These are phyloP conservation scores for Ariolimax columbianus DNA, from an alignment of 2,888 invertebrate species.

Conservation along the genomic window DNA sequence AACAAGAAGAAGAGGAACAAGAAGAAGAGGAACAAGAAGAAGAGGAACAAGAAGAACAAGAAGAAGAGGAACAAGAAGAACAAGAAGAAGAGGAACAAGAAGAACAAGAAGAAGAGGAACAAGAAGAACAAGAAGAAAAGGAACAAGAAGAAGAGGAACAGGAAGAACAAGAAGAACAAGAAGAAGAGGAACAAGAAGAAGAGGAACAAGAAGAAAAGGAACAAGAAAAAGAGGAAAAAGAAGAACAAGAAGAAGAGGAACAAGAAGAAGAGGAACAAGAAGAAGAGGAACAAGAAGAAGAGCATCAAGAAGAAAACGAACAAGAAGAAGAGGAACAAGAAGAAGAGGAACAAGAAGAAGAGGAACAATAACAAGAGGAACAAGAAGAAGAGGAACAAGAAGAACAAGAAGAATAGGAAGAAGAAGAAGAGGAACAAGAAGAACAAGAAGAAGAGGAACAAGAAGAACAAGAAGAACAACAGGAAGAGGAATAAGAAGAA, in stretches of 20 bases:
- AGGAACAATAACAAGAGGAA: no score
- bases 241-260: not conserved
- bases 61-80: not conserved
- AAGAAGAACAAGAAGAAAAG: not conserved
- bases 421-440: not conserved
- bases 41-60: not conserved
- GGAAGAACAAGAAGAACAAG: not conserved
- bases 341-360: not conserved
- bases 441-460: not conserved
- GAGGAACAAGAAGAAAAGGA: not conserved
- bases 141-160: not conserved
- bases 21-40: no score
- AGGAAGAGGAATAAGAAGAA: no score
- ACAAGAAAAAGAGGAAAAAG: not conserved
- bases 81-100: conserved; percentile 16
- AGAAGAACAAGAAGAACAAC: conserved; percentile 9
- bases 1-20: not conserved
- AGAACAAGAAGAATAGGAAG: no score
- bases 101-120: conserved; percentile 6
- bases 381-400: no score
- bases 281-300: not conserved
- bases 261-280: not conserved
- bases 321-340: conserved; percentile 8
- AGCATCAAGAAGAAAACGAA: no score
- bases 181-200: conserved; percentile 12